These are phyloP conservation scores for Phorcus lineatus DNA, from an alignment of 2,888 invertebrate species.

Conservation along the genomic window DNA sequence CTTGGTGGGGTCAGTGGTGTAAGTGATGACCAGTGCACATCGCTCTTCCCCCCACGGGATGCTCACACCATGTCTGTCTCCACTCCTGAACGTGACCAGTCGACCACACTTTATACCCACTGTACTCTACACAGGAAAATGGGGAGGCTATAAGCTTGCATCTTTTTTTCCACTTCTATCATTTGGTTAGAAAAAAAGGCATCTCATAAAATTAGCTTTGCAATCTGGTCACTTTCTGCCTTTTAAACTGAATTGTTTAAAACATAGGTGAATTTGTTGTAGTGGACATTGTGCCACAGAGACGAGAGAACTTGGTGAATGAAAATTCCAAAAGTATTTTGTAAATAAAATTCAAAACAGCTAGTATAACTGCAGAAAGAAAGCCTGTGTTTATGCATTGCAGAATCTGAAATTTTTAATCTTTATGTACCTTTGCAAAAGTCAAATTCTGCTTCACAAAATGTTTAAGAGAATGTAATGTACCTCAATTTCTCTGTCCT, in stretches of 20 bases:
- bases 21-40: constrained; percentile 77
- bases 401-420: background rate
- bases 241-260: no score
- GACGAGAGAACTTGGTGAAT: no score
- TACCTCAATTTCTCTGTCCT: background rate
- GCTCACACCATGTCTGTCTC: constrained; percentile 80
- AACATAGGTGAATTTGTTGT: no score
- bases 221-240: no score
- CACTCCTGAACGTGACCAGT: constrained; percentile 80
- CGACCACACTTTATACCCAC: constrained; percentile 80
- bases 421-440: no score
- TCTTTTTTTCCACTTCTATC: no score
- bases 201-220: no score
- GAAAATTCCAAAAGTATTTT: no score
- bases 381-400: background rate
- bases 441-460: no score
- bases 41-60: constrained; percentile 77
- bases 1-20: constrained; percentile 41
- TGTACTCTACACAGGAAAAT: constrained; percentile 71
- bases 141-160: background rate
- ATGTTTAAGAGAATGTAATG: background rate
- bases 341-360: no score
- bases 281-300: no score
- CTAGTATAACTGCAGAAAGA: background rate
- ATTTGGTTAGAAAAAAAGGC: no score